Evolutionary conservation across 2,888 invertebrate species (phyloP), one percentile per base, ranked within the genome.

Genomic region (Steinernema scapterisci): DNA sequence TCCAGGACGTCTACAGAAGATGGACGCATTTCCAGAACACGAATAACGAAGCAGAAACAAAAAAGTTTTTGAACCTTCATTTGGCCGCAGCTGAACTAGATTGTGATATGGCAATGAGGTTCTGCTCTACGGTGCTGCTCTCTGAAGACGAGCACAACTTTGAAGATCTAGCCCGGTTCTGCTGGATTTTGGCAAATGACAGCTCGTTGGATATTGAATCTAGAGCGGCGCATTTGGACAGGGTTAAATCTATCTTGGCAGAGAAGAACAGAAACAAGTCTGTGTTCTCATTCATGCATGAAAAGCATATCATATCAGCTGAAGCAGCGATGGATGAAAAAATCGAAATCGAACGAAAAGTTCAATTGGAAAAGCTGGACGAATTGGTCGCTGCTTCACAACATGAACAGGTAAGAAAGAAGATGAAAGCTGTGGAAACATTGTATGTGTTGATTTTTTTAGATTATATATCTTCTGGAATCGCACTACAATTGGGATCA

Each of bases 11-110:
- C 25, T 63, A 63, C 38, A 13, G 3, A 1, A 27, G 63, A 16
- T 63, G 63, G 63, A 63, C 2, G 5, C 16, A 11, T 27, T 25
- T 63, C 38, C 16, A 63, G 13, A n/a, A 6, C 31, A 11, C 6
- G 27, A 27, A 63, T 31, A 25, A 63, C 38, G 11, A 5, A 27
- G 7, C 1, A 5, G 27, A 27, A 7, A 6, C 16, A 9, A 16
- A 21, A 2, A 27, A 27, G 13, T 31, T 5, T 16, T 11, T 63
- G 63, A 27, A 63, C 16, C 5, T 63, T 25, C 63, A 63, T n/a
- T 31, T 63, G 63, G 63, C 63, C 31, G 63, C 63, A 11, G 21
- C 25, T 6, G 63, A 63, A 63, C 31, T 63, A n/a, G 31, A 25
- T 31, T 63, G 52, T 52, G 19, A n/a, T 11, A 23, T 21, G 11